Evolutionary conservation across 2,113 vertebrate genomes (phyloP), one percentile per base, ranked within the genome.

Genomic region (Zosterops hypoxanthus): DNA sequence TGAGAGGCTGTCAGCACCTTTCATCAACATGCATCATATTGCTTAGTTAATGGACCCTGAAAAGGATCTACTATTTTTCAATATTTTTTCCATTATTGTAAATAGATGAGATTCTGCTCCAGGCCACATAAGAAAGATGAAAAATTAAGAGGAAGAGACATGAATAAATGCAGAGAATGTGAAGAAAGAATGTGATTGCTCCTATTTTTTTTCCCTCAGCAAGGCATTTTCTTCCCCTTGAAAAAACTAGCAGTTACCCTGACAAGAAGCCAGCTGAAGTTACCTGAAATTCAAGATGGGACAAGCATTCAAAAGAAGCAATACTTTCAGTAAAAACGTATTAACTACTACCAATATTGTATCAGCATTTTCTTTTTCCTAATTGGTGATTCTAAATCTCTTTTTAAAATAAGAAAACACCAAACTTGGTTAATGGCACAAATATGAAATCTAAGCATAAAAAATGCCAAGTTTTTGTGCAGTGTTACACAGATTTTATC

Each of bases 21-120:
- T 80, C 86, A 93, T 96, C 90, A 93, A 77, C 79, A 92, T 77
- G 68, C 70, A 85, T 94, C 93, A 55, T 44, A 65, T 66, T 73
- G 63, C 84, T 80, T 85, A 85, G 61, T 72, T 95, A 94, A 92
- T 79, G 71, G 93, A 90, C 70, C 90, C 83, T 70, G 75, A 86
- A 82, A 90, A 94, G 50, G 73, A 82, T 88, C 87, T 90, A 87
- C 84, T 94, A 63, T 88, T 97, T 95, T 95, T 94, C 95, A 95
- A 93, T 93, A 88, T 91, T 87, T 95, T 94, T 73, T 76, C 79
- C 85, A 95, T 97, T 95, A 96, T 76, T 93, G 59, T 92, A 95
- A 95, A 96, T 91, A 91, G 92, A 95, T 95, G 84, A 95, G 92
- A 95, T 89, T 96, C 91, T 90, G 89, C 89, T 96, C 55, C 87